Base-by-base conservation (phyloP, 2,113 vertebrate species). In the Vimba vimba region DNA sequence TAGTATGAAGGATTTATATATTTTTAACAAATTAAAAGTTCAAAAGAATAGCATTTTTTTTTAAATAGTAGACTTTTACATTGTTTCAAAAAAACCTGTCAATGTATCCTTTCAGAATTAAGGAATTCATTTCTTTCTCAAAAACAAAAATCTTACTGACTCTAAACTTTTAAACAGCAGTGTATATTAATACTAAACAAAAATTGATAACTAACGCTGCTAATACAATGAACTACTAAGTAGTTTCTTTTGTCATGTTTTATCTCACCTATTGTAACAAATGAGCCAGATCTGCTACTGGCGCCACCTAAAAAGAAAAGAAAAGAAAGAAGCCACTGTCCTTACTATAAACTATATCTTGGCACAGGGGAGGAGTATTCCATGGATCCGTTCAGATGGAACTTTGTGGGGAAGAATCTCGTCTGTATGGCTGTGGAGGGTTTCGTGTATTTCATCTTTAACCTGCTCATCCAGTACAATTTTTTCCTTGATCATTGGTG, bases 341-440 rank as follows among this genome's bases (percentile, higher is more conserved):
- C 33, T 39, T 36, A 39, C 33, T 12, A 39, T 71, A 71, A 71
- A 71, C 33, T 39, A 2, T 90, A 23, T 89, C 33, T 88, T 83
- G 47, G 64, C 94, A 77, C 87, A 99, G 98, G 98, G 21, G 97
- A 99, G 85, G 94, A 97, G 27, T 92, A 92, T 71, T 74, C 91
- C 64, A 83, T 92, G 75, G 90, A 97, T 85, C 98, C 97, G 0
- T 99, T 99, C 93, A 94, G 92, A 13, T 99, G 98, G 98, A 93
- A 98, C 84, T 97, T 98, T 91, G 89, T 97, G 86, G 98, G 98
- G 71, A 98, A 96, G 91, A 97, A 98, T 76, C 85, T 99, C 52
- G 82, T 93, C 90, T 98, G 96, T 87, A 97, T 99, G 97, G 96
- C 96, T 1, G 86, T 92, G 68, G 97, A 99, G 91, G 98, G 98